These are phyloP conservation scores for Lordiphosa clarofinis DNA, from an alignment of 1,140 invertebrate species.

Conservation along the genomic window DNA sequence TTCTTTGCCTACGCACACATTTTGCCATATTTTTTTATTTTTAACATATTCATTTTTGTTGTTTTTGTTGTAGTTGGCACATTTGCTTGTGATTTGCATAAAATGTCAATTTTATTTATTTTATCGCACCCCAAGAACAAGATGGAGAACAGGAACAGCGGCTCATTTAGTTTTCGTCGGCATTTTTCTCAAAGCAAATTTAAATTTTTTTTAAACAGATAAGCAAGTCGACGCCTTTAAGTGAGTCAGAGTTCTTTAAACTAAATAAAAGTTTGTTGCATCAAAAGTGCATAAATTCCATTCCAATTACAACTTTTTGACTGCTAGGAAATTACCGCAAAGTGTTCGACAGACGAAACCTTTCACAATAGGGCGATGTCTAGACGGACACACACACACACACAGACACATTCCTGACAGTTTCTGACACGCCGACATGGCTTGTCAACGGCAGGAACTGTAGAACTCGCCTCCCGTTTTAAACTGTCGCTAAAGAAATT, in stretches of 20 bases:
- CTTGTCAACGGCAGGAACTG: slow-evolving; percentile 34
- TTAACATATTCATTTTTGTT: slow-evolving; percentile 60
- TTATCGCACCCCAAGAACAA: slow-evolving; percentile 53
- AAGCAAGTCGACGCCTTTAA: slow-evolving; percentile 4
- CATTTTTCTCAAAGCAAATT: too few species aligned
- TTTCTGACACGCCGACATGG: background rate
- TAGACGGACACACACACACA: slow-evolving; percentile 34
- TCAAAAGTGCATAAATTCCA: too few species aligned
- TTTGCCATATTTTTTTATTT: slow-evolving; percentile 23
- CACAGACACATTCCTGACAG: background rate
- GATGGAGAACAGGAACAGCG: background rate
- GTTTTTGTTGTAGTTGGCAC: slow-evolving; percentile 16
- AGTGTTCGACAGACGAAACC: background rate
- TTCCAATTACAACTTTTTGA: too few species aligned
- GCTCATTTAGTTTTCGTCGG: slow-evolving; percentile 35
- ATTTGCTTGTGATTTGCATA: slow-evolving; percentile 51
- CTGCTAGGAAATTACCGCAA: background rate
- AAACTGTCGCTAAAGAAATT: slow-evolving; percentile 47
- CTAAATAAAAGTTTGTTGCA: too few species aligned
- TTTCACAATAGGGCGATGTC: slow-evolving; percentile 20
- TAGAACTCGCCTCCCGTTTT: slow-evolving; percentile 20
- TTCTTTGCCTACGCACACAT: slow-evolving; percentile 17
- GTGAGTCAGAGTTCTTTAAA: background rate
- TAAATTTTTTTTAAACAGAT: too few species aligned
- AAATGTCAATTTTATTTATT: slow-evolving; percentile 76